Evolutionary conservation across 2,888 invertebrate species (phyloP).

Genomic region (Idaea dimidiata): DNA sequence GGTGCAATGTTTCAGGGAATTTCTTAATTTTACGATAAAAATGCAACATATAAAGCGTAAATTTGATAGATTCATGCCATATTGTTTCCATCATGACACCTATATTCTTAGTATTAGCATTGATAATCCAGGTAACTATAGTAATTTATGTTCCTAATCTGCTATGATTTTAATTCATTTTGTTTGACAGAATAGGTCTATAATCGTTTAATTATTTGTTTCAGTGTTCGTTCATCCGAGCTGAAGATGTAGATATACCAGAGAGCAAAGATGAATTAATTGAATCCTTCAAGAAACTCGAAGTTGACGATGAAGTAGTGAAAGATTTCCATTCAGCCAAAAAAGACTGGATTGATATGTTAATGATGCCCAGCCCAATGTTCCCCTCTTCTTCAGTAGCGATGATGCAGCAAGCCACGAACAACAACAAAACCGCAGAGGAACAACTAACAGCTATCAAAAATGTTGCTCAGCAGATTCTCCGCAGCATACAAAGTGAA

Average conservation of each 20-base stretch:
- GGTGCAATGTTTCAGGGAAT: slow-evolving; percentile 39
- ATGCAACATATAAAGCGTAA: slow-evolving; percentile 49
- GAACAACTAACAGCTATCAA: slow-evolving; percentile 68
- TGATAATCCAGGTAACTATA: slow-evolving; percentile 61
- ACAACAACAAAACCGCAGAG: slow-evolving; percentile 56
- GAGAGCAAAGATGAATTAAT: slow-evolving; percentile 34
- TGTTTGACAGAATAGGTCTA: neutral
- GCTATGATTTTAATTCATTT: slow-evolving; percentile 2
- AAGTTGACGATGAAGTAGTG: slow-evolving; percentile 31
- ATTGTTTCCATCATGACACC: slow-evolving; percentile 54
- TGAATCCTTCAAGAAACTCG: slow-evolving; percentile 34
- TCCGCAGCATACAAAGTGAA: slow-evolving; percentile 56
- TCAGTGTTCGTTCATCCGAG: slow-evolving; percentile 50
- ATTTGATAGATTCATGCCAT: slow-evolving; percentile 27
- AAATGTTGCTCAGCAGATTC: slow-evolving; percentile 57
- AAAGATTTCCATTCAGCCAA: slow-evolving; percentile 40
- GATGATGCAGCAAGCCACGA: slow-evolving; percentile 57
- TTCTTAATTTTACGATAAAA: slow-evolving; percentile 51
- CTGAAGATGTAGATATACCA: slow-evolving; percentile 31
- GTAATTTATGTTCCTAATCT: slow-evolving; percentile 10
- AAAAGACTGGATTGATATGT: slow-evolving; percentile 57
- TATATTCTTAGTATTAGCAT: slow-evolving; percentile 53
- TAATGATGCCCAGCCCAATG: slow-evolving; percentile 40
- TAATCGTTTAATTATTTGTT: slow-evolving; percentile 24
- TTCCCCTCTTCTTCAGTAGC: slow-evolving; percentile 53